Evolutionary conservation across 2,113 vertebrate genomes (phyloP), one percentile per base, ranked within the genome.

Genomic region (Physeter macrocephalus): DNA sequence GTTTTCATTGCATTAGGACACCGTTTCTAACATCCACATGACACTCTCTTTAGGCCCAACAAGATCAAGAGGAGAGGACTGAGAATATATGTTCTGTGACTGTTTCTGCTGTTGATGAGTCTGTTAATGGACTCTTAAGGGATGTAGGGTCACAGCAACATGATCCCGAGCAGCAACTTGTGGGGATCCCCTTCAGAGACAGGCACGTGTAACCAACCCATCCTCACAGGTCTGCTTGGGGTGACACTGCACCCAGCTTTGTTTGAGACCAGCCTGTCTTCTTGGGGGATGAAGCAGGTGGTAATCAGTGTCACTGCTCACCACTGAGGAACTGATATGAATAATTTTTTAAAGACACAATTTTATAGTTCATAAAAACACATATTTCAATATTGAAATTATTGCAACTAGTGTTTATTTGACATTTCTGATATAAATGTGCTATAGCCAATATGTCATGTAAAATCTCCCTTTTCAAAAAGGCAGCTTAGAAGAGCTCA

Each of bases 281-380:
- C 39, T 78, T 52, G 4, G 13, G 4, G 7, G n/a, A 36, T 75
- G 49, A 66, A 88, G 43, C 0, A 34, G 43, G 12, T 57, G 75
- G 3, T 5, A n/a, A 77, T 93, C 59, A 62, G 6, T n/a, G 52
- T 57, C 18, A 25, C 21, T 54, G 23, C 11, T 90, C 41, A 87
- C 61, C 54, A 31, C 23, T 41, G 0, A 54, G 9, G 1, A 82
- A 77, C 21, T n/a, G 43, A 64, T 18, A 7, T 6, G 43, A 64
- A 15, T 61, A 66, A 36, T n/a, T 88, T 69, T 94, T 74, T 77
- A 52, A 94, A 62, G 67, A 74, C 2, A 84, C 0, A 52, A 7
- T 93, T 88, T 82, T 93, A 75, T 69, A 67, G 13, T 18, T 93
- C 75, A 93, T 69, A 78, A 64, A 90, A 93, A n/a, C 82, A 62